Evolutionary conservation across 2,888 invertebrate species (phyloP), one percentile per base, ranked within the genome.

Genomic region (Microplitis deprimator): DNA sequence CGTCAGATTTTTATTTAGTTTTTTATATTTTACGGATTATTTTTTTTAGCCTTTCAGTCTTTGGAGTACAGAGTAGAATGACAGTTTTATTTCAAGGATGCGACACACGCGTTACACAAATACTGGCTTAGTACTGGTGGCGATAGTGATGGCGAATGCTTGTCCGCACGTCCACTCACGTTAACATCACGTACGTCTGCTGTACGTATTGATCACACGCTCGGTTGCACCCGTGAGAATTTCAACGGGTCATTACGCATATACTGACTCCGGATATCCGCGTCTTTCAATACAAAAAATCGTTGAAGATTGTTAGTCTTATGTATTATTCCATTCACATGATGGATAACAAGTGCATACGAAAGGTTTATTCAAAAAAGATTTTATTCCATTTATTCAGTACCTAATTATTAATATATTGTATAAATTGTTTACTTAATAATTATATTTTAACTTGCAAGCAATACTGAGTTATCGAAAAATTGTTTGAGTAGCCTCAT

Each of bases 141-240:
- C 6, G 13, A 50, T 13, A 50, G 50, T 50, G 8, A 50, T 50
- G 13, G 50, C 13, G 50, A 50, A 50, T n/a, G 50, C 41, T 50
- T 60, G 50, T 50, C 70, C 17, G 70, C 70, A 70, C 70, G 73
- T 73, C 72, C 60, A 73, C 73, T 67, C 67, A 67, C 67, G 59
- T 65, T 29, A 29, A 29, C 38, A 59, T 64, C 73, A 76, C 76
- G 73, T 70, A 75, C 75, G 40, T 29, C 67, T 38, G 65, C 50
- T 50, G 71, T 70, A 68, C 68, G 73, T 80, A 82, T 82, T 80
- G 82, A 82, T 82, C 79, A 82, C 72, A 81, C 77, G 79, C 78
- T 80, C 61, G 77, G 81, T 79, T 77, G 76, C 75, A 75, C 73
- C 68, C 60, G 68, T 69, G 65, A 62, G 73, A 64, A 73, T 60